Conservation (phyloP, 2,797 vertebrate species). For the Oophaga sylvatica region DNA sequence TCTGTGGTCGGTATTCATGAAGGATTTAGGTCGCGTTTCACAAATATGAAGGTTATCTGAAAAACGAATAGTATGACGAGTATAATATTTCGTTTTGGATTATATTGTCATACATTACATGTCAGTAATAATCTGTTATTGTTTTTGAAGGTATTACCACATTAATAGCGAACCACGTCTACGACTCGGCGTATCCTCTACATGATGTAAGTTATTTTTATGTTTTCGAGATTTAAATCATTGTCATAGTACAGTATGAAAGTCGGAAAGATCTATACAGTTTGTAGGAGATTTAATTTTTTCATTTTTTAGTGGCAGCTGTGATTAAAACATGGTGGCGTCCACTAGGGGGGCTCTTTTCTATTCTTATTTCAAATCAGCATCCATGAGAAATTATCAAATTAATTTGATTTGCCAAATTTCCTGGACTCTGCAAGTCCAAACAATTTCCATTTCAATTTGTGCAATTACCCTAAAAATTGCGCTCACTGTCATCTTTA, state of each 20-base stretch:
- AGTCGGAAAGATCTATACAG: neutral
- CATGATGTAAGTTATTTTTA: conserved; percentile 88
- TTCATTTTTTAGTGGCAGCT: neutral
- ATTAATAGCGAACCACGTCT: conserved; percentile 89
- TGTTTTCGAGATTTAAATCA: neutral
- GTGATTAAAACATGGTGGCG: neutral
- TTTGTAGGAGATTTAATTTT: neutral
- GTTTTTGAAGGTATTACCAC: conserved; percentile 85
- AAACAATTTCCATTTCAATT: too few relatives aligned
- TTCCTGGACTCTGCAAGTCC: too few relatives aligned
- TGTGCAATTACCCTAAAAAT: too few relatives aligned
- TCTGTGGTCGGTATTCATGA: neutral
- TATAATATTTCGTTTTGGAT: neutral
- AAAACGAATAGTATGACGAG: neutral
- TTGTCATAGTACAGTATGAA: neutral
- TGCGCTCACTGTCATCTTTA: too few relatives aligned
- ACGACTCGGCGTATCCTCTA: conserved; percentile 91
- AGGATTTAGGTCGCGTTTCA: neutral
- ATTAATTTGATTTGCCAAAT: too few relatives aligned
- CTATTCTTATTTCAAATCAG: too few relatives aligned
- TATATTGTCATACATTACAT: neutral
- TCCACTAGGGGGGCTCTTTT: neutral
- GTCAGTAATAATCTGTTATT: neutral
- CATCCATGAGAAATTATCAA: too few relatives aligned
- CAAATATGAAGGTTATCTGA: neutral